A percentile compares a stretch with the other conserved stretches of the same genome.
These are phyloP conservation scores for Mermis nigrescens DNA, from an alignment of 2,888 invertebrate genomes.

Conservation along the genomic window DNA sequence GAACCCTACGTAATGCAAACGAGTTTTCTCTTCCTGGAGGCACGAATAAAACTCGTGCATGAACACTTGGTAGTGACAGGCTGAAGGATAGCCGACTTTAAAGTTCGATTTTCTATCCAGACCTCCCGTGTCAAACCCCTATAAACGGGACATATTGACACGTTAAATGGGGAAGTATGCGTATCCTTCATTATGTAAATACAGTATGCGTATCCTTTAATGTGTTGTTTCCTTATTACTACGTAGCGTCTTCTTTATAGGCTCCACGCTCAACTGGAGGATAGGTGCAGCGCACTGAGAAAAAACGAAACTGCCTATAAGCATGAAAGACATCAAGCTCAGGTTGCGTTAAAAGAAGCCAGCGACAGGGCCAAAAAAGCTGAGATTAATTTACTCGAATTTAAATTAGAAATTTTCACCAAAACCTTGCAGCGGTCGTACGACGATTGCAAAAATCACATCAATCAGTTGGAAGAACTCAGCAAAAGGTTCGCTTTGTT, in stretches of 20 bases:
- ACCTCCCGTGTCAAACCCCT: no score
- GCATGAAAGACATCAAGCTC: slow-evolving; percentile 11
- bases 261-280: slow-evolving; percentile 20
- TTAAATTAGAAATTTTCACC: slow-evolving; percentile 21
- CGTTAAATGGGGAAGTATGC: no score
- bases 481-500: no score
- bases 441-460: slow-evolving; percentile 20
- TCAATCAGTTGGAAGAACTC: slow-evolving; percentile 14
- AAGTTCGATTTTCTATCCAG: no score
- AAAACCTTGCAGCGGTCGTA: slow-evolving; percentile 21
- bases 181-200: no score
- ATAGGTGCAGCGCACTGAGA: slow-evolving; percentile 15
- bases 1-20: no score
- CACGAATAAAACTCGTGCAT: no score
- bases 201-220: background rate
- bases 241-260: slow-evolving; percentile 4
- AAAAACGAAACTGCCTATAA: slow-evolving; percentile 18
- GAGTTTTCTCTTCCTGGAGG: no score
- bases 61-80: no score
- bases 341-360: slow-evolving; percentile 13
- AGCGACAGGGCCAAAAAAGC: slow-evolving; percentile 22
- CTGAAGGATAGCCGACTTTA: no score
- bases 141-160: no score
- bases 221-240: background rate
- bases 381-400: slow-evolving; percentile 20